Evolutionary conservation across 1,140 invertebrate genomes (phyloP).

Genomic region (Drosophila quadrilineata): DNA sequence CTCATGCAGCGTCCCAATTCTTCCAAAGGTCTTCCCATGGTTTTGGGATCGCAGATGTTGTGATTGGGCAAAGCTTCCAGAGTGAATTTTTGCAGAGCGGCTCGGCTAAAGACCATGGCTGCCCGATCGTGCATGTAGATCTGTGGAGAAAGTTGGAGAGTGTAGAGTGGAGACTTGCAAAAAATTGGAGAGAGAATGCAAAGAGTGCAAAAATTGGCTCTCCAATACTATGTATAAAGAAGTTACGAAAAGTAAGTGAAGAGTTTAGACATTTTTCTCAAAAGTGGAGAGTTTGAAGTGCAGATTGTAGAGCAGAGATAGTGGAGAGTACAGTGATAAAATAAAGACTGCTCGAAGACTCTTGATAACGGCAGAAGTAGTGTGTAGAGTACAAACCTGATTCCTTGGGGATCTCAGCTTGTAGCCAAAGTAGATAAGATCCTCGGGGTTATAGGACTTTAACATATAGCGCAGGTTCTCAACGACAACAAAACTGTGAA

Average conservation of each 20-base stretch:
- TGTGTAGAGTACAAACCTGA: slow-evolving; percentile 11
- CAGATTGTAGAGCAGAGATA: neutral
- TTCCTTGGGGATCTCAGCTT: slow-evolving; percentile 29
- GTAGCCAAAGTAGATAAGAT: slow-evolving; percentile 64
- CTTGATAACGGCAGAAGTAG: too few relatives aligned
- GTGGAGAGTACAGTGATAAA: neutral
- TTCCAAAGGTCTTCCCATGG: slow-evolving; percentile 1
- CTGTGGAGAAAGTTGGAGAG: neutral
- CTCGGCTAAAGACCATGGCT: slow-evolving; percentile 47
- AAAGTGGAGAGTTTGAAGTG: neutral
- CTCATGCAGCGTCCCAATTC: slow-evolving; percentile 51
- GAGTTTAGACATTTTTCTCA: too few relatives aligned
- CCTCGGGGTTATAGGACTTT: slow-evolving; percentile 19
- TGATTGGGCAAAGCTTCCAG: slow-evolving; percentile 39
- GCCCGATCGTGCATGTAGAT: slow-evolving; percentile 36
- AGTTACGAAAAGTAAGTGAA: neutral
- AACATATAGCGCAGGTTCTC: slow-evolving; percentile 61
- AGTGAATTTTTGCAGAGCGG: slow-evolving; percentile 37
- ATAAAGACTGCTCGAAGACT: neutral
- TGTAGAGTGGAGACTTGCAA: neutral
- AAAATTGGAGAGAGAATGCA: neutral
- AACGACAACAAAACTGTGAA: slow-evolving; percentile 55
- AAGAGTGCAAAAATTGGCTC: too few relatives aligned
- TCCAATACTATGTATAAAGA: too few relatives aligned
- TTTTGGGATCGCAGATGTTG: slow-evolving; percentile 26